phyloP scores from a whole-genome alignment of 2,888 invertebrate genomes.

The Apamea epomidion region DNA sequence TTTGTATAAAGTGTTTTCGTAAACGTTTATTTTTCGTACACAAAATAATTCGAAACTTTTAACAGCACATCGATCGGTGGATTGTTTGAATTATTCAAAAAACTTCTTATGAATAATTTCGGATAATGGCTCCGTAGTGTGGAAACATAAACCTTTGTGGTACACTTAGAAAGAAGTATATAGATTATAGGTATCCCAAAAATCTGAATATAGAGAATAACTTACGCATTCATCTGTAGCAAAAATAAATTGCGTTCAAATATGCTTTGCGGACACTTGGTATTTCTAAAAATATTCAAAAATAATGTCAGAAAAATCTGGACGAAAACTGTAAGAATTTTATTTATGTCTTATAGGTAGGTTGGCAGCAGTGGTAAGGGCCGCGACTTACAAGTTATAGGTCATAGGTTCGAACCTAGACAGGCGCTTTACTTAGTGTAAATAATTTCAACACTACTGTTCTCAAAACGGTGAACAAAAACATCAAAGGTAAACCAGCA shows the following conservation, averaged over 20 bases:
- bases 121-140: constrained; percentile 38
- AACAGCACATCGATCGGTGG: constrained; percentile 26
- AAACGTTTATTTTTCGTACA: background rate
- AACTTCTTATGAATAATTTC: constrained; percentile 44
- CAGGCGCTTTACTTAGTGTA: too few relatives aligned
- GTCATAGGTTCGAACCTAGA: too few relatives aligned
- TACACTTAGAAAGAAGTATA: constrained; percentile 14
- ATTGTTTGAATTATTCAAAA: constrained; percentile 58
- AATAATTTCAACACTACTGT: too few relatives aligned
- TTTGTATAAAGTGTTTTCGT: background rate
- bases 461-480: too few relatives aligned
- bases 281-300: background rate
- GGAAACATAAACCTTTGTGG: constrained; percentile 22
- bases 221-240: constrained; percentile 34
- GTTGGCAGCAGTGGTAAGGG: too few relatives aligned
- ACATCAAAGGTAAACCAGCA: too few relatives aligned
- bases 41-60: constrained; percentile 30
- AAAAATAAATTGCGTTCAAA: constrained; percentile 12
- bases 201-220: constrained; percentile 9
- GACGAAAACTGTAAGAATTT: background rate
- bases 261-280: too few relatives aligned
- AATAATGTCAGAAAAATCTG: background rate
- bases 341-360: background rate
- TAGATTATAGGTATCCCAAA: background rate
- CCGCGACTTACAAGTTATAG: too few relatives aligned